These are phyloP conservation scores for Drosophila insularis DNA, from an alignment of 1,140 invertebrate genomes.

Conservation along the genomic window DNA sequence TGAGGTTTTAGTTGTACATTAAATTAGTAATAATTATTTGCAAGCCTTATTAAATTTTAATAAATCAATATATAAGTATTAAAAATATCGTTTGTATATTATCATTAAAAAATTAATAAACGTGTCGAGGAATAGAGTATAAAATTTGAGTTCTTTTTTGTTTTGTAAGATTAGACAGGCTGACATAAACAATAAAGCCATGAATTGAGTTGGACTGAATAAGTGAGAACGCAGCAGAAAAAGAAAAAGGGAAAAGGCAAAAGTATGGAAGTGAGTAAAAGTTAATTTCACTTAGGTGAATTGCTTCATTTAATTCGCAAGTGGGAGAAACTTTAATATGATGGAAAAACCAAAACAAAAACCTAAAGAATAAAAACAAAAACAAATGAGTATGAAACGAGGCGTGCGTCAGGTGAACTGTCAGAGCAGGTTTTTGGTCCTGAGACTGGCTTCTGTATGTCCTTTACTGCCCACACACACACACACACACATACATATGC, in stretches of 20 bases:
- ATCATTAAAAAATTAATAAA: too few relatives aligned
- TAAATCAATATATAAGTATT: too few relatives aligned
- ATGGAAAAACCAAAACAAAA: conserved; percentile 6
- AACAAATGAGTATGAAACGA: conserved; percentile 5
- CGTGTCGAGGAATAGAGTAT: neutral
- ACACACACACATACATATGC: conserved; percentile 14
- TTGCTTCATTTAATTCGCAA: conserved; percentile 30
- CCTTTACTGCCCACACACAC: conserved; percentile 23
- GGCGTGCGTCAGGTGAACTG: conserved; percentile 44
- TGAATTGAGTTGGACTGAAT: conserved; percentile 11
- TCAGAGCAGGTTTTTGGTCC: conserved; percentile 7
- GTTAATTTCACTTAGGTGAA: conserved; percentile 60
- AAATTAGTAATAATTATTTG: too few relatives aligned
- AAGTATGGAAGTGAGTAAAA: conserved; percentile 25
- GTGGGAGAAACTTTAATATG: conserved; percentile 49
- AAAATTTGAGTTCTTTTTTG: neutral
- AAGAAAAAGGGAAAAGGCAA: neutral
- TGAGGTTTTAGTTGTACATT: too few relatives aligned
- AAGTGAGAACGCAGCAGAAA: neutral
- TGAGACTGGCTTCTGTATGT: neutral
- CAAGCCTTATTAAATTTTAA: too few relatives aligned
- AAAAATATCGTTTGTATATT: too few relatives aligned
- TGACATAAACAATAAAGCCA: conserved; percentile 35
- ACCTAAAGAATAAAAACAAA: neutral
- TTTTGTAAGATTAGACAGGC: conserved; percentile 11